Base-by-base conservation (phyloP, 2,888 invertebrate species). In the Volucella inflata region DNA sequence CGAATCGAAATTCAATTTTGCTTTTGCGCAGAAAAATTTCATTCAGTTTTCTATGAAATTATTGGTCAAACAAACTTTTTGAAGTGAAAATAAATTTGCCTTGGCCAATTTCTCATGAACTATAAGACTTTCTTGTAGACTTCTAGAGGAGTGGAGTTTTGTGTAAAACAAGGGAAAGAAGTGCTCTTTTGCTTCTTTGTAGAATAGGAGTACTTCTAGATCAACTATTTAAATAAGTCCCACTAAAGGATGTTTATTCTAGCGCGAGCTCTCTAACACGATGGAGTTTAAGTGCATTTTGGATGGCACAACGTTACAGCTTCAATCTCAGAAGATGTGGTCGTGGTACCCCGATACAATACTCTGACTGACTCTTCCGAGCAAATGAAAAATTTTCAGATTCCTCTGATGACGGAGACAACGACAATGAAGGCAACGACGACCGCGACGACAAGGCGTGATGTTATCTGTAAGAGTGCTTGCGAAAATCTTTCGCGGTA, bases 221-320 rank as follows among this genome's bases (percentile, higher is more conserved):
- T 76, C 76, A 72, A 85, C 81, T 81, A 81, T 85, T 85, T 85
- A 77, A 85, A 85, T 85, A 85, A 85, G 85, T 76, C 50, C 68
- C 81, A 76, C 81, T 85, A 76, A 85, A 80, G 71, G 76, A 76
- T 85, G 85, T 85, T 85, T 81, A 76, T 76, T 81, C 57, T 80
- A 85, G 80, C 55, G 57, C 30, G 30, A 30, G 6, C 64, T 74
- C 68, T 75, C 50, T 74, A 70, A 46, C 67, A 50, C 46, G 44
- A 30, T 30, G 30, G 30, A 76, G 53, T 67, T n/a, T 38, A n/a
- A 85, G 85, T 85, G 81, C 81, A 85, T 72, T 85, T 46, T 50
- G 17, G 40, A 38, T 67, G 64, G 60, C 59, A 57, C 59, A 68
- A 44, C 74, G 67, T 64, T 74, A 3, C 42, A 65, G 17, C 42